These are phyloP conservation scores for Hypsibius dujardini DNA, from an alignment of 1,140 invertebrate species.

Conservation along the genomic window DNA sequence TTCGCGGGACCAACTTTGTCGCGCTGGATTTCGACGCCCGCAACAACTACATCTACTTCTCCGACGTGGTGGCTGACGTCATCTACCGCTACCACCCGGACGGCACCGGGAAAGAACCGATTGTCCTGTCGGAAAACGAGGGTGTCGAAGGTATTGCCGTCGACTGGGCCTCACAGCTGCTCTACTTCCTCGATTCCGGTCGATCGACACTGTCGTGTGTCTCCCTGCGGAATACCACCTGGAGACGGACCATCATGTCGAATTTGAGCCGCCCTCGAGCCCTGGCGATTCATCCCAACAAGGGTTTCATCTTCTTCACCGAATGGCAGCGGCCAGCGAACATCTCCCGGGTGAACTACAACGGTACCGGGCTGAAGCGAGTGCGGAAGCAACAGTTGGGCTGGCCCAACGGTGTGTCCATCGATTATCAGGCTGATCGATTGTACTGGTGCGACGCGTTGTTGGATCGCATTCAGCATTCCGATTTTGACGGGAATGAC, in stretches of 20 bases:
- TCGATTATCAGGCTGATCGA: constrained; percentile 66
- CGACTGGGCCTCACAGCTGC: constrained; percentile 89
- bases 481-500: constrained; percentile 77
- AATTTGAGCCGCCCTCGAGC: constrained; percentile 77
- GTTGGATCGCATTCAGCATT: constrained; percentile 84
- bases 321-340: constrained; percentile 91
- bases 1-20: constrained; percentile 64
- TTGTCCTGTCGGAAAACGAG: constrained; percentile 20
- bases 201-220: constrained; percentile 87
- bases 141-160: constrained; percentile 79
- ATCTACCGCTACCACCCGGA: constrained; percentile 77
- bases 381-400: constrained; percentile 81
- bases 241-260: constrained; percentile 61
- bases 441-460: constrained; percentile 90
- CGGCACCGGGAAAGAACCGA: constrained; percentile 44
- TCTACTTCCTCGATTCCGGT: constrained; percentile 92
- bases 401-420: constrained; percentile 84
- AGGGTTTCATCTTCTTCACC: constrained; percentile 80
- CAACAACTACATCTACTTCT: constrained; percentile 84
- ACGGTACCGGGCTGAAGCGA: constrained; percentile 63
- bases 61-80: constrained; percentile 86
- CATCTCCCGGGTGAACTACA: constrained; percentile 70
- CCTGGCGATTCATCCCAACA: constrained; percentile 86
- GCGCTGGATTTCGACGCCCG: constrained; percentile 86
- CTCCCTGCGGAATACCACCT: constrained; percentile 62